Evolutionary conservation across 2,888 invertebrate species (phyloP), one percentile per base, ranked within the genome.

Genomic region (Lochmaea crataegi): DNA sequence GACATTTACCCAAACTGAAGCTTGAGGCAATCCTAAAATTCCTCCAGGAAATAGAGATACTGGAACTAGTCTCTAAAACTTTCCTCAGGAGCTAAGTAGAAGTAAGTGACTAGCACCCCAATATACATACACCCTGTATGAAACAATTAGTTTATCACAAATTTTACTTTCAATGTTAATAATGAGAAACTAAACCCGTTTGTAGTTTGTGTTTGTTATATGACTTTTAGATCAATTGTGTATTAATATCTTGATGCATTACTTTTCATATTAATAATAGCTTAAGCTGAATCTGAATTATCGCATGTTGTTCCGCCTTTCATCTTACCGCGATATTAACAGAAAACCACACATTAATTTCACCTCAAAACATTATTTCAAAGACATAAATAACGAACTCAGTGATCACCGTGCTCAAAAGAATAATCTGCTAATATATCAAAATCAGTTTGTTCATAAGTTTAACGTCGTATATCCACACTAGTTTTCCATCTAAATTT

Each of bases 341-440:
- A 53, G 53, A 53, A 18, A 16, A 16, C 16, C 53, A n/a, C 53
- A 53, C n/a, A 53, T 53, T 53, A 53, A 53, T 53, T 18, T 53
- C 16, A 53, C 16, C 16, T 53, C 53, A 16, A 10, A 53, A 53
- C 18, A 16, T 48, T n/a, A 14, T 14, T 48, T 48, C n/a, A 16
- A 16, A 2, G 18, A 53, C 53, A 53, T 53, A 53, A 53, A 53
- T 53, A 10, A 53, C 18, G 10, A 9, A 53, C 53, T 2, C 18
- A 16, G 2, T 10, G 6, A 53, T 53, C 53, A 18, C 10, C 16
- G 18, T 10, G 53, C 9, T 53, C 51, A 14, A 51, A 51, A 51
- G 51, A 51, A 51, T 51, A 51, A 51, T 51, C 7, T 53, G 53
- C 18, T 53, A 10, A 16, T 53, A 53, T 18, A 53, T 53, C 53